Base-by-base conservation (phyloP, 2,797 vertebrate species). In the Phalloptychus januarius region DNA sequence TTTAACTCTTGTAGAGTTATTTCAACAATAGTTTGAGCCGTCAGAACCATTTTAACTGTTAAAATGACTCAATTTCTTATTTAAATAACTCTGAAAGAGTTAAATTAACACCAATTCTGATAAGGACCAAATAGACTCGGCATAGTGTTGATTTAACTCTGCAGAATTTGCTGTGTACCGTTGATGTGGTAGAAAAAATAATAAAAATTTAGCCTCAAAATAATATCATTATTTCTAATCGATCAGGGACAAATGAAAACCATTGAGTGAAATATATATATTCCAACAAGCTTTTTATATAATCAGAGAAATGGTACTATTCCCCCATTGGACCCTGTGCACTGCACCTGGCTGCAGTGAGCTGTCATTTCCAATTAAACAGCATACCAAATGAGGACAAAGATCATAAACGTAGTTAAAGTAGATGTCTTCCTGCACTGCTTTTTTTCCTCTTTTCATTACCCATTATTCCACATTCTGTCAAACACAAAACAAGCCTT, bases 401-500 rank as follows among this genome's bases (percentile, higher is more conserved):
- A 73, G 20, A 78, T 45, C 16, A 42, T 70, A 46, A 76, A 33
- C 31, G 50, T 3, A 36, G 11, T 0, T 33, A 28, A 72, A 79
- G 56, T 25, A 44, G 3, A 50, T 0, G 2, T 48, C 0, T 79
- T 76, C 4, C 67, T 1, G 20, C 31, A 70, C 61, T 38, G 16
- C 71, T 11, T 71, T 15, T 78, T 69, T 61, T 12, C 40, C 61
- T 33, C 16, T 42, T 65, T 72, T 20, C 71, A 76, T 79, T 33
- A 63, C 5, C 15, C n/a, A 46, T 71, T 58, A 58, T 71, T 72
- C 71, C 3, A 74, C 31, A 77, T 52, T 79, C 65, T 73, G 61
- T 85, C 54, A 77, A 84, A 86, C 71, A 87, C 65, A 76, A 87
- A 80, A 79, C 48, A 72, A 70, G 61, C 56, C 38, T 78, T 58